Evolutionary conservation across 2,113 vertebrate species (phyloP).

Genomic region (Cairina moschata): DNA sequence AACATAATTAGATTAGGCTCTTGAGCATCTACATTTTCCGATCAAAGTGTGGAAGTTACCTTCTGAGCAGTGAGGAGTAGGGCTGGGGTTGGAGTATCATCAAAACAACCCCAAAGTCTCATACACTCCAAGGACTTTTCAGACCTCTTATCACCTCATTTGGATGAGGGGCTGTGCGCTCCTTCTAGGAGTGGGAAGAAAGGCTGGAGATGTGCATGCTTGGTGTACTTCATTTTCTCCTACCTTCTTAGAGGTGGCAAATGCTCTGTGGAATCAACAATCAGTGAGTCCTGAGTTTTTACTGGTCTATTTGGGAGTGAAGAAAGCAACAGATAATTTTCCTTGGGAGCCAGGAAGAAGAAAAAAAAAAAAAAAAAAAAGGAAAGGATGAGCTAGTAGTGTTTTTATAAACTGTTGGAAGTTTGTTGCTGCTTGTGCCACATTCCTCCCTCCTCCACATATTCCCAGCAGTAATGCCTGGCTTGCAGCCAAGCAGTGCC

Average conservation of each 20-base stretch:
- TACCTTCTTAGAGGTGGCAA: neutral
- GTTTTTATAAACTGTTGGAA: neutral
- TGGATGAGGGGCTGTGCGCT: rapidly evolving
- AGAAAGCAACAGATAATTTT: neutral
- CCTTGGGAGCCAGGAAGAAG: neutral
- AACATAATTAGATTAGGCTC: neutral
- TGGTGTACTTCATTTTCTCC: neutral
- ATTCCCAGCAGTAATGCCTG: neutral
- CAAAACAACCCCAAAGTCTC: neutral
- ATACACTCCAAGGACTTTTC: neutral
- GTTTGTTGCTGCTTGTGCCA: neutral
- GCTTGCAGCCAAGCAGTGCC: neutral
- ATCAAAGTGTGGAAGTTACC: neutral
- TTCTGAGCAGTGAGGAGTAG: neutral
- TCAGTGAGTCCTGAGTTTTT: neutral
- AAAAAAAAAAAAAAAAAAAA: neutral
- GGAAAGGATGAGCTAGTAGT: neutral
- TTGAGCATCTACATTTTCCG: neutral
- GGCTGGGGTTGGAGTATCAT: neutral
- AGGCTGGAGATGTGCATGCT: neutral
- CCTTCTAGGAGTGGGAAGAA: neutral
- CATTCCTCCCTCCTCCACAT: neutral
- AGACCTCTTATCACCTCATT: neutral
- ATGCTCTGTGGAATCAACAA: neutral
- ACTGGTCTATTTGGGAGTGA: neutral